A percentile compares a stretch with the other conserved stretches of the same genome.
Evolutionary conservation across 2,113 vertebrate species (phyloP).

Genomic region (Connochaetes taurinus): DNA sequence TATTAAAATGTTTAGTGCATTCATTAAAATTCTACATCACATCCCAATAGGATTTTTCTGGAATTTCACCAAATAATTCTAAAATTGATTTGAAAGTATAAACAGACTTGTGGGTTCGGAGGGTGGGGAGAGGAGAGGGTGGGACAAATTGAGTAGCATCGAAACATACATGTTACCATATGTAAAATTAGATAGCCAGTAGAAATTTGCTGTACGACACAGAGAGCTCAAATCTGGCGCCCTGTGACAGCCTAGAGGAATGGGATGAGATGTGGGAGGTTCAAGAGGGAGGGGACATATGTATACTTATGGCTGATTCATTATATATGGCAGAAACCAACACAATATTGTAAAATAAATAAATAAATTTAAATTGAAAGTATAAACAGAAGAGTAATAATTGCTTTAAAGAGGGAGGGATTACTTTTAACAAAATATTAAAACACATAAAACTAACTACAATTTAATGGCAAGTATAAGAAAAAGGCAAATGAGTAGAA

Average conservation of each 20-base stretch:
- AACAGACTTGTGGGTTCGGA: background rate
- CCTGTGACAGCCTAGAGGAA: background rate
- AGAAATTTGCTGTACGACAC: background rate
- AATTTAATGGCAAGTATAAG: background rate
- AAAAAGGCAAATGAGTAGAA: background rate
- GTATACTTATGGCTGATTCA: background rate
- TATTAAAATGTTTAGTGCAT: background rate
- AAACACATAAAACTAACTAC: background rate
- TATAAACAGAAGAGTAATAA: background rate
- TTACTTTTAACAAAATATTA: slow-evolving; percentile 6
- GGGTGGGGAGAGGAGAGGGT: background rate
- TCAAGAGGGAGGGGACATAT: background rate
- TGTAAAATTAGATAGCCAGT: background rate
- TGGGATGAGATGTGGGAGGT: background rate
- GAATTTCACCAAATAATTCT: background rate
- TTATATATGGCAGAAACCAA: background rate
- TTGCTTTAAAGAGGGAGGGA: background rate
- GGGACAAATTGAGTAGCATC: background rate
- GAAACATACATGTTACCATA: background rate
- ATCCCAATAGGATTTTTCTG: background rate
- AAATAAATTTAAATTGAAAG: background rate
- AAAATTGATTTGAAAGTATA: slow-evolving; percentile 14
- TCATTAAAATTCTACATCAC: slow-evolving; percentile 17
- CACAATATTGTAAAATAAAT: background rate
- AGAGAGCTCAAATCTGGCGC: background rate